phyloP scores from a whole-genome alignment of 2,888 invertebrate genomes.

The Lithosia quadra region DNA sequence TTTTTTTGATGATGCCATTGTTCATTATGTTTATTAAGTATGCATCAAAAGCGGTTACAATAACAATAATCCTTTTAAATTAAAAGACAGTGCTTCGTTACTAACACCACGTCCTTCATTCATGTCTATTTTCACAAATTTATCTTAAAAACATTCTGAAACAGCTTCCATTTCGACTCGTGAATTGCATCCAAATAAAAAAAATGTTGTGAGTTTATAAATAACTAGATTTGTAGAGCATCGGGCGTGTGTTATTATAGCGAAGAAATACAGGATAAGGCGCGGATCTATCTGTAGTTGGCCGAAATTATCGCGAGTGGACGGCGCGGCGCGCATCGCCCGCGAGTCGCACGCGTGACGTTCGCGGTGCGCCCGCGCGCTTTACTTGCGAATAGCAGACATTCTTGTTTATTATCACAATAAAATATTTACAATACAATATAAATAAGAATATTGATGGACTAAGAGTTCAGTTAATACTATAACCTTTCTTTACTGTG shows the following conservation, averaged over 20 bases:
- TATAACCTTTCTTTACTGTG: background rate
- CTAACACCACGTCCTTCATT: slow-evolving; percentile 42
- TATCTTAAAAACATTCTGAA: slow-evolving; percentile 44
- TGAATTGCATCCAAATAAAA: slow-evolving; percentile 69
- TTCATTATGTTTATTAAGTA: background rate
- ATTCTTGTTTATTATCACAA: slow-evolving; percentile 38
- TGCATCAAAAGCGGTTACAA: too few relatives aligned
- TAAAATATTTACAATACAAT: background rate
- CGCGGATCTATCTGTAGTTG: slow-evolving; percentile 51
- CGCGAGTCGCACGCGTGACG: slow-evolving; percentile 39
- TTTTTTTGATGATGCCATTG: background rate
- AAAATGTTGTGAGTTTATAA: slow-evolving; percentile 65
- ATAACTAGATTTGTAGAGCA: slow-evolving; percentile 79
- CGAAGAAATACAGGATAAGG: slow-evolving; percentile 69
- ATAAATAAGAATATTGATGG: background rate
- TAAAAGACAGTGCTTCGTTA: slow-evolving; percentile 30
- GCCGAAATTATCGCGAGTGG: slow-evolving; percentile 67
- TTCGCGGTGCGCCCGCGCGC: slow-evolving; percentile 47
- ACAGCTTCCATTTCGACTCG: slow-evolving; percentile 54
- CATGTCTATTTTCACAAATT: slow-evolving; percentile 39
- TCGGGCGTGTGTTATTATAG: slow-evolving; percentile 69
- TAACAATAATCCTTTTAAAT: background rate
- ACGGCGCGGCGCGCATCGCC: slow-evolving; percentile 46
- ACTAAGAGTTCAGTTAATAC: background rate
- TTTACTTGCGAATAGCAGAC: slow-evolving; percentile 14